A percentile compares a stretch with the other conserved stretches of the same genome.
Conservation (phyloP, 2,888 invertebrate species). For the Amphimallon solstitiale region DNA sequence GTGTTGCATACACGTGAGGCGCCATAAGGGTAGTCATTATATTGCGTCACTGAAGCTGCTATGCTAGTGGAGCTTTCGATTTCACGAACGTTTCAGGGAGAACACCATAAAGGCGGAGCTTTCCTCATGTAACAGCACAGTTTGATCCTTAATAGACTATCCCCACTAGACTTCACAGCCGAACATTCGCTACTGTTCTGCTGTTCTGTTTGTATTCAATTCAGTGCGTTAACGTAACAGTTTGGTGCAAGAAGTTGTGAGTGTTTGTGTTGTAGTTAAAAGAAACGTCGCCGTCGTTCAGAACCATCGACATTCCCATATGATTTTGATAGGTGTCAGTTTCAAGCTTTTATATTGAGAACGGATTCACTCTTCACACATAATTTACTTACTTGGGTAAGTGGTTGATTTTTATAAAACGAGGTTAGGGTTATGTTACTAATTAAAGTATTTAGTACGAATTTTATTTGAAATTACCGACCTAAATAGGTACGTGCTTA, state of each 20-base stretch:
- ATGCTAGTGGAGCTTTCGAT: constrained; percentile 18
- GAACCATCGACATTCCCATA: constrained; percentile 3
- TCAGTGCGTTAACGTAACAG: constrained; percentile 14
- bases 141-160: constrained; percentile 24
- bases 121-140: constrained; percentile 30
- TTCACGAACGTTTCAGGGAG: constrained; percentile 26
- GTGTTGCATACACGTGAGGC: constrained; percentile 15
- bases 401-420: constrained; percentile 4
- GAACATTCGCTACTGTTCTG: constrained; percentile 23
- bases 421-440: not conserved
- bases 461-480: too few species aligned
- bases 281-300: not conserved
- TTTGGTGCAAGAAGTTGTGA: constrained; percentile 28
- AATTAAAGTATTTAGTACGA: not conserved
- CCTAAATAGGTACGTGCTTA: too few species aligned
- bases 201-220: constrained; percentile 28
- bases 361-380: constrained; percentile 10
- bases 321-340: constrained; percentile 26
- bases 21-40: not conserved
- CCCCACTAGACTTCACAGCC: constrained; percentile 21
- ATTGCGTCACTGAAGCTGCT: not conserved
- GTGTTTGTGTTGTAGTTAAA: constrained; percentile 22
- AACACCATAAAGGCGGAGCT: constrained; percentile 36
- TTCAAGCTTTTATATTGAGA: constrained; percentile 7
- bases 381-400: not conserved